phyloP scores from a whole-genome alignment of 2,113 vertebrate genomes.

The Boulengeromyrus knoepffleri region DNA sequence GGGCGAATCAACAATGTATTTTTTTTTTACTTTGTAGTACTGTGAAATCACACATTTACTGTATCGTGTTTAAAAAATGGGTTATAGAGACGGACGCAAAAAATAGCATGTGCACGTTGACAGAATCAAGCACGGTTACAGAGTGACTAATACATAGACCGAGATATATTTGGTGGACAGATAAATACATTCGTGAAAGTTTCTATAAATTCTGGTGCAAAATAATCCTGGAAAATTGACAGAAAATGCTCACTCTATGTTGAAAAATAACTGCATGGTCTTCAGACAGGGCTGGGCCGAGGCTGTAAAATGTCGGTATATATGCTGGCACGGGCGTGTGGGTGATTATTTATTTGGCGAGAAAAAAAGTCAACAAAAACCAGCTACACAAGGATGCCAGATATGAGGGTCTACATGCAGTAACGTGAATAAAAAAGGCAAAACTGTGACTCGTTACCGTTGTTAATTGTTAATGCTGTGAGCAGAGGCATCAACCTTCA shows the following conservation, averaged over 20 bases:
- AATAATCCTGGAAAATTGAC: neutral
- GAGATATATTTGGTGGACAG: neutral
- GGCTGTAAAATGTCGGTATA: neutral
- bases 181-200: neutral
- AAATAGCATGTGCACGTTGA: neutral
- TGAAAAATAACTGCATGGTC: neutral
- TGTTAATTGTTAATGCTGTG: neutral
- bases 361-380: neutral
- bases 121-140: neutral
- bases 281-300: neutral
- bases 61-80: neutral
- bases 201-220: neutral
- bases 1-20: neutral
- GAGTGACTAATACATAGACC: neutral
- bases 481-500: neutral
- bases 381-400: neutral
- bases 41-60: neutral
- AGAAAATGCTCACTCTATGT: neutral
- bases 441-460: neutral
- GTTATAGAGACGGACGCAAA: neutral
- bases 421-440: neutral
- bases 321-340: neutral
- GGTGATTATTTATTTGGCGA: neutral
- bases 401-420: neutral
- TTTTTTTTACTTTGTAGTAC: neutral